phyloP scores from a whole-genome alignment of 2,797 vertebrate species.

The Hyperoplus lanceolatus region DNA sequence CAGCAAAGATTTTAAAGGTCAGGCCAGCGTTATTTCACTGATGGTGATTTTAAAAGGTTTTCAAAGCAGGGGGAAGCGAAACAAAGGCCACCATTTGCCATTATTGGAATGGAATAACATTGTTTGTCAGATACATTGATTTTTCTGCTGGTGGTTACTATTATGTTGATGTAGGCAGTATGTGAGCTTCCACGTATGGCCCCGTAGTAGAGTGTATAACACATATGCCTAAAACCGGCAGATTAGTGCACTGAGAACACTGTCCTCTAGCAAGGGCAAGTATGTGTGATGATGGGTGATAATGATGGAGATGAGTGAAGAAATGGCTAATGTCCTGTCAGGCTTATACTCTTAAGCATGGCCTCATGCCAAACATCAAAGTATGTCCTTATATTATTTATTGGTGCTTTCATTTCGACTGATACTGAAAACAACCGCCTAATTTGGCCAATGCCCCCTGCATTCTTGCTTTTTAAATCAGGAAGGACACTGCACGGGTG shows the following conservation, averaged over 20 bases:
- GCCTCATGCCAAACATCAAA: conserved; percentile 20
- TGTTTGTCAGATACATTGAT: conserved; percentile 80
- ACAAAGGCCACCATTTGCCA: conserved; percentile 70
- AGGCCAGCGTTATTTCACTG: conserved; percentile 61
- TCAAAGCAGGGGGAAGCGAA: conserved; percentile 48
- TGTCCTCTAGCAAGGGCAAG: conserved; percentile 68
- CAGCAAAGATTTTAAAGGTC: conserved; percentile 74
- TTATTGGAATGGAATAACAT: conserved; percentile 73
- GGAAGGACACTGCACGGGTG: conserved; percentile 43
- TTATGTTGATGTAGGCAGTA: conserved; percentile 74
- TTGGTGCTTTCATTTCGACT: conserved; percentile 11
- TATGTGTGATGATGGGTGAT: conserved; percentile 40
- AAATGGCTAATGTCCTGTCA: conserved; percentile 48
- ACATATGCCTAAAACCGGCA: conserved; percentile 36
- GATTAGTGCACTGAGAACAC: conserved; percentile 40
- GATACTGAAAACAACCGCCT: conserved; percentile 16
- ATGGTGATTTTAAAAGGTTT: conserved; percentile 71
- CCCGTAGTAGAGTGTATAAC: conserved; percentile 49
- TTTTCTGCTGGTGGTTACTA: conserved; percentile 62
- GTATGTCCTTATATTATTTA: not conserved
- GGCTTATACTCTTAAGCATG: conserved; percentile 20
- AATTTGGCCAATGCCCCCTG: conserved; percentile 5
- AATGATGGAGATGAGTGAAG: conserved; percentile 49
- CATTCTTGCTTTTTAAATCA: conserved; percentile 25
- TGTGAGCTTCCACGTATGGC: conserved; percentile 57